These are phyloP conservation scores for Eumacrocentrus americanus DNA, from an alignment of 2,888 invertebrate genomes.

Conservation along the genomic window DNA sequence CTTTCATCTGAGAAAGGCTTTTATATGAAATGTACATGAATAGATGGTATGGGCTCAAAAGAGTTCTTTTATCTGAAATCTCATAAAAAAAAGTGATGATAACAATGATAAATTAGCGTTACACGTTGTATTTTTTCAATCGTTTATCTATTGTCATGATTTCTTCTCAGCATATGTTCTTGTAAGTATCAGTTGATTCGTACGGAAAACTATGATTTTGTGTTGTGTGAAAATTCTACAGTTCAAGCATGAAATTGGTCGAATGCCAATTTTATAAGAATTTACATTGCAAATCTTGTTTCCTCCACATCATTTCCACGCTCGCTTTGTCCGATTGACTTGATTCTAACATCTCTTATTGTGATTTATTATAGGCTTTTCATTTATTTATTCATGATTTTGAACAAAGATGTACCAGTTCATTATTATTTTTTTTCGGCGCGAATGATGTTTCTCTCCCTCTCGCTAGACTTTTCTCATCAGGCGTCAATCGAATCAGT, in stretches of 20 bases:
- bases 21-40: no score
- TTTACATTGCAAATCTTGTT: constrained; percentile 24
- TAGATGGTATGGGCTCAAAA: no score
- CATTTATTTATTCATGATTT: not conserved
- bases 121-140: no score
- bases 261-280: constrained; percentile 17
- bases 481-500: not conserved
- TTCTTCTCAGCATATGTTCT: not conserved
- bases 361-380: not conserved
- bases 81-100: no score
- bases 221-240: constrained; percentile 13
- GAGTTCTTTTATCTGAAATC: no score
- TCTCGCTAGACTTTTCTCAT: not conserved
- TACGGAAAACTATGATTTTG: constrained; percentile 10
- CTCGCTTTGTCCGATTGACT: constrained; percentile 4
- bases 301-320: constrained; percentile 13
- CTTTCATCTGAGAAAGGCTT: no score
- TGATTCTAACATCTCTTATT: constrained; percentile 1
- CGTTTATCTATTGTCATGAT: constrained; percentile 6
- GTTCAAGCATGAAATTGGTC: constrained; percentile 23
- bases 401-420: not conserved
- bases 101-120: no score
- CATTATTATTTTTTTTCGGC: no score
- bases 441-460: no score
- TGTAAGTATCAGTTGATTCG: not conserved